A percentile compares a stretch with the other conserved stretches of the same genome.
These are phyloP conservation scores for Bombus consobrinus DNA, from an alignment of 1,140 invertebrate species.

Conservation along the genomic window DNA sequence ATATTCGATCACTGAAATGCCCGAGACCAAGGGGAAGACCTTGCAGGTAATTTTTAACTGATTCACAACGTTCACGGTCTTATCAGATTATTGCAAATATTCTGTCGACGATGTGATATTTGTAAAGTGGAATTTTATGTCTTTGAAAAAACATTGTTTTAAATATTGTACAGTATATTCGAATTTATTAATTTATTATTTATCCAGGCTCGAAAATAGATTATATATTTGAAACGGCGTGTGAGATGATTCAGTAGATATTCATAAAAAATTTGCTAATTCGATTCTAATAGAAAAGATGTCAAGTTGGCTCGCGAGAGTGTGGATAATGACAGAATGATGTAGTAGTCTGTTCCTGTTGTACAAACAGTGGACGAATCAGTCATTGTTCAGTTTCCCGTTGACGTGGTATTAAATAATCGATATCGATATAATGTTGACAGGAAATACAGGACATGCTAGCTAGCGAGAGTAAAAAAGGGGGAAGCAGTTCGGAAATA, in stretches of 20 bases:
- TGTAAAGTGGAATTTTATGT: not conserved
- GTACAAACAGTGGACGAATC: not conserved
- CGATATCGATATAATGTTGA: not conserved
- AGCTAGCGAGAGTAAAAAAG: not conserved
- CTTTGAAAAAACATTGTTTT: too few relatives aligned
- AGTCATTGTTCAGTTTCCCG: not conserved
- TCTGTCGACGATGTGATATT: not conserved
- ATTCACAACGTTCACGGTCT: not conserved
- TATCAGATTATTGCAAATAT: not conserved
- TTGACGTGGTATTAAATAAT: not conserved
- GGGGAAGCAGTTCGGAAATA: not conserved
- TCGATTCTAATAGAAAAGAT: not conserved
- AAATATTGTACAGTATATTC: not conserved
- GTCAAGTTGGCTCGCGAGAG: not conserved
- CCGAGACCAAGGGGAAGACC: constrained; percentile 93
- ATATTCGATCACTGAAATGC: constrained; percentile 86
- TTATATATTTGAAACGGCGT: not conserved
- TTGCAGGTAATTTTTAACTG: constrained; percentile 77
- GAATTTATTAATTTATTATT: not conserved
- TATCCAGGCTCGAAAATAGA: not conserved
- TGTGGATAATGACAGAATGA: not conserved
- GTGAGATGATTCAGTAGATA: not conserved
- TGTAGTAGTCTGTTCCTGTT: not conserved
- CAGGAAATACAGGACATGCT: constrained; percentile 72
- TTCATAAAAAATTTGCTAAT: not conserved